A percentile compares a stretch with the other conserved stretches of the same genome.
Evolutionary conservation across 1,140 invertebrate species (phyloP).

Genomic region (Pseudomyrmex sp.): DNA sequence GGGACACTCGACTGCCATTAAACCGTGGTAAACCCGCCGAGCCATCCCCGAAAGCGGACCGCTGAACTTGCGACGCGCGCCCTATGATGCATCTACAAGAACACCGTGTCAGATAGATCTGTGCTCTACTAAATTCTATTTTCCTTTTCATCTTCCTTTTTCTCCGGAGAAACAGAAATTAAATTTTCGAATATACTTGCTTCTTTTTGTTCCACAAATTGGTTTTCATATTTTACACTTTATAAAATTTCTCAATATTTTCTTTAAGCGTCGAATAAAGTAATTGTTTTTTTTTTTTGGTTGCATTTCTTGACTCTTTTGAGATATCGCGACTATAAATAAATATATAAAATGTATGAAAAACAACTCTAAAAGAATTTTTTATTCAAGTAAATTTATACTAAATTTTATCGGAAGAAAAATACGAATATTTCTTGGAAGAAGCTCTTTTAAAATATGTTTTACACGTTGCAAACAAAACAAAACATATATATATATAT

Average conservation of each 20-base stretch:
- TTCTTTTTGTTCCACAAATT: too few species aligned
- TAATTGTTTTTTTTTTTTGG: not conserved
- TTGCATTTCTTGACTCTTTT: not conserved
- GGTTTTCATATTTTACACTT: too few species aligned
- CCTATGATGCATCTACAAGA: not conserved
- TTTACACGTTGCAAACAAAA: not conserved
- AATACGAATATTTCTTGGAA: not conserved
- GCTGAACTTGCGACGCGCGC: slow-evolving; percentile 8
- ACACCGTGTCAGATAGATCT: not conserved
- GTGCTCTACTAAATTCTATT: not conserved
- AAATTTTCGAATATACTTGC: not conserved
- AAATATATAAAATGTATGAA: not conserved
- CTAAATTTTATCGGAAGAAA: not conserved
- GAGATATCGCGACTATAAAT: not conserved
- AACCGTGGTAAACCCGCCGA: slow-evolving; percentile 38
- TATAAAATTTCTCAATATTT: too few species aligned
- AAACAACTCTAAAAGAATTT: not conserved
- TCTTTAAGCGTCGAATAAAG: not conserved
- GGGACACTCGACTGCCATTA: slow-evolving; percentile 48
- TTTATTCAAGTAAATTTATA: not conserved
- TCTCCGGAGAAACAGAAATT: not conserved
- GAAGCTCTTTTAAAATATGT: not conserved
- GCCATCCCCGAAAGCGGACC: slow-evolving; percentile 23
- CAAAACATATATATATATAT: not conserved
- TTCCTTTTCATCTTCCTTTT: not conserved